Conservation (phyloP, 2,888 invertebrate genomes). For the Crocallis elinguaria region DNA sequence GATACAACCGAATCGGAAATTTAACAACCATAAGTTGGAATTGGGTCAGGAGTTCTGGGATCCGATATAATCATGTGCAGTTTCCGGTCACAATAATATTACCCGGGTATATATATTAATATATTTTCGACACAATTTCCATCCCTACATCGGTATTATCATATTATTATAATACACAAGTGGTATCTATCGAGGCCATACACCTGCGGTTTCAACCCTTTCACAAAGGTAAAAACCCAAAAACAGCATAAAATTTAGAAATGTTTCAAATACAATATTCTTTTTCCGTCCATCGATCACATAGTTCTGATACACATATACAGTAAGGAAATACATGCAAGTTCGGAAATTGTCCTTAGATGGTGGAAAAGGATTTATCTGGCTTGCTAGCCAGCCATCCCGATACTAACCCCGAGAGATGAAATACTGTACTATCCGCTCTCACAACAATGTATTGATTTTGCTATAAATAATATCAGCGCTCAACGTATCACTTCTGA, state of each 20-base stretch:
- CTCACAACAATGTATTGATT: no score
- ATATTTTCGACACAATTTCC: neutral
- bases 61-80: neutral
- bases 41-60: constrained; percentile 4
- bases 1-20: neutral
- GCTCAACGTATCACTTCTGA: no score
- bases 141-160: constrained; percentile 1
- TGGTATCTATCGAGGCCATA: neutral
- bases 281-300: neutral
- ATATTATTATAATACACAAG: constrained; percentile 2
- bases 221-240: neutral
- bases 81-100: neutral
- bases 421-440: neutral
- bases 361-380: no score
- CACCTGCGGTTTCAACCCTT: constrained; percentile 8
- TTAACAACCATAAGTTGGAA: neutral
- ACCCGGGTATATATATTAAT: neutral
- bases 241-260: neutral
- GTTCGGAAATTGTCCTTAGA: no score
- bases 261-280: neutral
- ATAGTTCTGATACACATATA: neutral
- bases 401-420: neutral
- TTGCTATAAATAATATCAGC: no score
- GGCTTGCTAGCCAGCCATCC: no score
- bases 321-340: no score